Base-by-base conservation (phyloP, 2,888 invertebrate species). In the Yponomeuta cagnagella region DNA sequence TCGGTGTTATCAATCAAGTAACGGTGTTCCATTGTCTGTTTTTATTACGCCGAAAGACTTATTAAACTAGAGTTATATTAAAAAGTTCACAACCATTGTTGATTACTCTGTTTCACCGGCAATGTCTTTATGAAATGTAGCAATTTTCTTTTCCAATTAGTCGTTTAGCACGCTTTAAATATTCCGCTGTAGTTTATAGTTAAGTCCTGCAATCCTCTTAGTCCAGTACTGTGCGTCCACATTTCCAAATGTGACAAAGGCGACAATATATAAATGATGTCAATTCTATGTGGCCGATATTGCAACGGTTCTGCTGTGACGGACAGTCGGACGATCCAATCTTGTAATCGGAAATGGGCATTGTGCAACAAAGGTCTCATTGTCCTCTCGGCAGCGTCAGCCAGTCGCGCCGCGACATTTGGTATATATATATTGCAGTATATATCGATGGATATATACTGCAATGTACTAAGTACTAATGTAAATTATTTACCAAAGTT, bases 281-380 rank as follows among this genome's bases (percentile, higher is more conserved):
- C 30, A 31, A n/a, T 77, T 80, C 77, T 75, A 74, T 76, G 75
- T 75, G 74, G 76, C 73, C 81, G 82, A 82, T 85, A 87, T 86
- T 85, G 83, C 80, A 83, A 82, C 80, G 31, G 30, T 23, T 31
- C 10, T 9, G 83, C 85, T 87, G 85, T 90, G 88, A 87, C 83
- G 81, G 83, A 80, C 85, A 80, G 71, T 72, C 90, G 84, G 71
- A 72, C 90, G 84, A 87, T 90, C 88, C 88, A 90, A 90, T 90
- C 90, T 73, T 87, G 89, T 91, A 90, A 91, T 90, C 91, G 90
- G 92, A 91, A 91, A 91, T 91, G 88, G 90, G 83, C 83, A 89
- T 89, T 89, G 90, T 87, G 86, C 88, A 87, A 89, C 89, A 90
- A 90, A 88, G 88, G 86, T 81, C 80, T 67, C 88, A 79, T 90